Base-by-base conservation (phyloP, 1,140 invertebrate species). In the Pantala flavescens region DNA sequence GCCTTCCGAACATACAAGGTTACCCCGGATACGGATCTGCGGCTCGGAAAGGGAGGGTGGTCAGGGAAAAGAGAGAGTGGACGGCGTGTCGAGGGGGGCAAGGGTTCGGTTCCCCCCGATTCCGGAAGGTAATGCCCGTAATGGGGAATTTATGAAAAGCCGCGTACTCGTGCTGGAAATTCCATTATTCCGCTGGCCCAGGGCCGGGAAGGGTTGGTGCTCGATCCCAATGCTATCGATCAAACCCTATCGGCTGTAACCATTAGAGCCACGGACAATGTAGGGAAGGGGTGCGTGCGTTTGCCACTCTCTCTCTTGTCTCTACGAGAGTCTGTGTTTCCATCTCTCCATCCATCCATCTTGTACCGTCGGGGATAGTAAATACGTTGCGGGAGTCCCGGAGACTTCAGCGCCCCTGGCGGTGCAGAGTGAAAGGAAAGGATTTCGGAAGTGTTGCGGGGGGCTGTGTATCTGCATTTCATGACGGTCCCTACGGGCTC, bases 101-200 rank as follows among this genome's bases (percentile, higher is more conserved):
- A 12, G 14, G 49, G 49, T 63, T 21, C 49, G 28, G 49, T 63
- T 19, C 49, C 49, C 49, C n/a, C n/a, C n/a, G 14, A 63, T 16
- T 19, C 16, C 49, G 49, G 49, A 63, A 63, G 49, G 49, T 63
- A 63, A 63, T 63, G 49, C 49, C n/a, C 49, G 49, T 63, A 63
- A 63, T 63, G 49, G 49, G 49, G 49, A 63, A 63, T 63, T 63
- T 63, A 63, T 63, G 49, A 63, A 63, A 63, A 19, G 49, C 49
- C 49, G 14, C 49, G 49, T 21, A 12, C 49, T 16, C 49, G 16
- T 63, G 49, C 49, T 16, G 49, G 49, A 63, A 63, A 63, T 63
- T 63, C 49, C 49, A 63, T 63, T 63, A 63, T 63, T 63, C 49
- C n/a, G 16, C n/a, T 63, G 49, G 49, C 49, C 49, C 49, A 3